Base-by-base conservation (phyloP, 2,888 invertebrate species). In the Arenicola marina region DNA sequence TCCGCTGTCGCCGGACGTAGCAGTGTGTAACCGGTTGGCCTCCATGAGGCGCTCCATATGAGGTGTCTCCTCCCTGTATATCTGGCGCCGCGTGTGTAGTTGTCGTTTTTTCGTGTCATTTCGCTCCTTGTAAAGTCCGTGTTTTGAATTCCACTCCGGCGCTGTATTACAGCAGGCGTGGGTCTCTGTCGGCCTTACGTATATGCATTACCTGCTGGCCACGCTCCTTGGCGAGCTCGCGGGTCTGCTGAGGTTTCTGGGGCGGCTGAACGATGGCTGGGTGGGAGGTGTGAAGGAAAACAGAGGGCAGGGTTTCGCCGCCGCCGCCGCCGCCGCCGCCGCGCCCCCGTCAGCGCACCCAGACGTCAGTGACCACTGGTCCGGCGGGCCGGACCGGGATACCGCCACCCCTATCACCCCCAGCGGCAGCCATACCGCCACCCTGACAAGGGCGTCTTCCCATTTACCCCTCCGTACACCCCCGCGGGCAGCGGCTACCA, bases 191-290 rank as follows among this genome's bases (percentile, higher is more conserved):
- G 48, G 48, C 15, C 7, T 38, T 48, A n/a, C 48, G 48, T 48
- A 48, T 48, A 48, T 48, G 72, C 70, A 26, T 56, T 7, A 18
- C 21, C 11, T 48, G 11, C 24, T 48, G 24, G 48, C 48, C 11
- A 21, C 48, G 11, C 21, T 48, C 48, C 11, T 48, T 18, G 48
- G 21, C 11, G 48, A 48, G 48, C 24, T 48, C 48, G 66, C 56
- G 76, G 76, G 56, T 75, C 74, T 53, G 74, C 72, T 56, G 7
- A 74, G 75, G 61, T 73, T 73, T 28, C 73, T 71, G 44, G 76
- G 71, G 28, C 56, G 29, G 29, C 68, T 21, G 45, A 57, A 54
- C 31, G 18, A 48, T 48, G 48, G 48, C 11, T 24, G 18, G 48
- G 7, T 24, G 26, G 48, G 26, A 48, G 15, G 18, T 24, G 48